Evolutionary conservation across 2,888 invertebrate species (phyloP), one percentile per base, ranked within the genome.

Genomic region (Erannis defoliaria): DNA sequence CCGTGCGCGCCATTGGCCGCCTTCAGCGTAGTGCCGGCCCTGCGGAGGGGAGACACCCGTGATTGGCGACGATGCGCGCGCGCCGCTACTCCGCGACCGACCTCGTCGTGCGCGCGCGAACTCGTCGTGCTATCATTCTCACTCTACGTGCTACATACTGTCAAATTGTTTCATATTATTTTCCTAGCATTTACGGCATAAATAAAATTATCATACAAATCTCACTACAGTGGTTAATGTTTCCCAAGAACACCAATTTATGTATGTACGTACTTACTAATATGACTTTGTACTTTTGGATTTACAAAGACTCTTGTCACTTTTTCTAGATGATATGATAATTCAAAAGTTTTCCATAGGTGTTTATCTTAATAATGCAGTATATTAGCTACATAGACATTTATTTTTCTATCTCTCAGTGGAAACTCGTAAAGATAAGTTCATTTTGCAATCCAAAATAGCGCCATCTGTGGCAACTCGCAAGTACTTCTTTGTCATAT

Each of bases 1-100:
- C 87, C 94, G 94, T 90, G 92, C 88, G 94, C 94, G 86, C 95
- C 95, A 94, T 95, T 95, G 94, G 95, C 92, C 84, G 94, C 93
- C 89, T 95, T 95, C 88, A 95, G 93, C 67, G 90, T 76, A 64
- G 83, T 88, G 90, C 93, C 91, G 88, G 92, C 92, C 95, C 95
- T 88, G 95, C 94, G 94, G 94, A 94, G 93, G 94, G 94, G 93
- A 94, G 88, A 88, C 84, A 83, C 72, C 78, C 82, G 85, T 89
- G 85, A 90, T 90, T 90, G 90, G 91, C 76, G 87, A 84, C 78
- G 82, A 67, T 87, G 88, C 86, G 86, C 88, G 86, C 86, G 86
- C 86, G 86, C 82, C 72, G 75, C 82, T 75, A 75, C 75, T 71
- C 73, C 77, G 78, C 76, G 75, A 72, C 73, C 82, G 79, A 77